Percentiles rank a stretch among this genome's conserved stretches.
phyloP scores from a whole-genome alignment of 2,113 vertebrate species.

The Centropus unirufus region DNA sequence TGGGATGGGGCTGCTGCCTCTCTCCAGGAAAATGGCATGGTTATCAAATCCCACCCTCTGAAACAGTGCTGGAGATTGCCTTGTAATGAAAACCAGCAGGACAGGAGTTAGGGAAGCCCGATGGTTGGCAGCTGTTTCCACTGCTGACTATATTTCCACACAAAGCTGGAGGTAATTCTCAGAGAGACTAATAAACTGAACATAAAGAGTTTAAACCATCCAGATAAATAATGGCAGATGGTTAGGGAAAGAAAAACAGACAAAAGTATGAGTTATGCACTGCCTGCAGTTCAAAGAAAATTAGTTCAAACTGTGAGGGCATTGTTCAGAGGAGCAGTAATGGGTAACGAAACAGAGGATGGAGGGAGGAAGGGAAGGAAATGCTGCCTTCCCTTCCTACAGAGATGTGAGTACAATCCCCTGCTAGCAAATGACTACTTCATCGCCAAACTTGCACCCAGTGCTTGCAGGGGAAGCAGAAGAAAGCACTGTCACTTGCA shows the following conservation, averaged over 20 bases:
- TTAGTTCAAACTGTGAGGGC: background rate
- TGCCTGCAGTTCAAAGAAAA: constrained; percentile 23
- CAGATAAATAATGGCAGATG: constrained; percentile 32
- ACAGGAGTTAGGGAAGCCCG: background rate
- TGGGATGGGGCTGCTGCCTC: background rate
- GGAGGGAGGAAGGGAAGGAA: background rate
- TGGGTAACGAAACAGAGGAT: fast-evolving
- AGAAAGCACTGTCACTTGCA: background rate
- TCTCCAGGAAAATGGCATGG: background rate
- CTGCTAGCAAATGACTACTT: background rate
- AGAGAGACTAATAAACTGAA: constrained; percentile 1
- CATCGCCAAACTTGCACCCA: background rate
- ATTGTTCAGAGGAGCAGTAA: background rate
- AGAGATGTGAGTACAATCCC: fast-evolving
- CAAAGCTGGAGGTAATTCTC: constrained; percentile 44
- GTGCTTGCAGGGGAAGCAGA: background rate
- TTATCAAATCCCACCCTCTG: background rate
- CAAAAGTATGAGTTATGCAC: background rate
- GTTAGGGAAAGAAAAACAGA: background rate
- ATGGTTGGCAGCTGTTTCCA: background rate
- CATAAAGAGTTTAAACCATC: constrained; percentile 15
- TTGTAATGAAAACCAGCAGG: background rate
- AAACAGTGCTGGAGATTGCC: fast-evolving
- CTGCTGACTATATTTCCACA: background rate
- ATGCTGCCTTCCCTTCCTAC: background rate